Base-by-base conservation (phyloP, 2,113 vertebrate species). In the Psammodynastes pulverulentus region DNA sequence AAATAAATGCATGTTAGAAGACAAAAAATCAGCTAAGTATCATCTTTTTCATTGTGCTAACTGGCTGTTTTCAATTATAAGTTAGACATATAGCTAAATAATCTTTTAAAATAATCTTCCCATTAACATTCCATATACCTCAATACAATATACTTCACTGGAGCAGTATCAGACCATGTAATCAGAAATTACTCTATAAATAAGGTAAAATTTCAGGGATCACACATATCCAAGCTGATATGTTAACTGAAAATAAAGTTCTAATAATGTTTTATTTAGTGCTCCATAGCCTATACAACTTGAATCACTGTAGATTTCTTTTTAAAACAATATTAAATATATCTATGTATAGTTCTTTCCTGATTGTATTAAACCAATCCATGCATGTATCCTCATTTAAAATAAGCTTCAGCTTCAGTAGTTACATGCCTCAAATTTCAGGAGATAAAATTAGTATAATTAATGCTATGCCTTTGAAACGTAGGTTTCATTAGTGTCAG, bases 401-500 rank as follows among this genome's bases (percentile, higher is more conserved):
- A 88, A 88, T 84, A 43, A 91, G 13, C 43, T 88, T 26, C 23
- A 56, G 21, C 7, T 43, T 93, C 58, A 43, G 43, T 52, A n/a
- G 49, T 34, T 49, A n/a, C 72, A 56, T 88, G 1, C 24, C 52
- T 93, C 51, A 91, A 85, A 19, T 88, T 58, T 88, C n/a, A 48
- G 29, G 49, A 39, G 52, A 86, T 92, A 86, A 88, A 88, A 88
- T 91, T 85, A 93, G 45, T 79, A 49, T 88, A 89, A 88, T 90
- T 90, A 93, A 54, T 88, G 87, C 56, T 88, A 93, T 84, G 43
- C 62, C 88, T 91, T 84, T 52, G 45, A 93, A 93, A 88, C 43
- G 88, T 3, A 91, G 49, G 62, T 93, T 91, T 89, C n/a, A 93
- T 91, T 91, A 88, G 91, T 93, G 86, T 53, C 89, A 93, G 24